Base-by-base conservation (phyloP, 2,113 vertebrate genomes). In the Notechis scutatus region DNA sequence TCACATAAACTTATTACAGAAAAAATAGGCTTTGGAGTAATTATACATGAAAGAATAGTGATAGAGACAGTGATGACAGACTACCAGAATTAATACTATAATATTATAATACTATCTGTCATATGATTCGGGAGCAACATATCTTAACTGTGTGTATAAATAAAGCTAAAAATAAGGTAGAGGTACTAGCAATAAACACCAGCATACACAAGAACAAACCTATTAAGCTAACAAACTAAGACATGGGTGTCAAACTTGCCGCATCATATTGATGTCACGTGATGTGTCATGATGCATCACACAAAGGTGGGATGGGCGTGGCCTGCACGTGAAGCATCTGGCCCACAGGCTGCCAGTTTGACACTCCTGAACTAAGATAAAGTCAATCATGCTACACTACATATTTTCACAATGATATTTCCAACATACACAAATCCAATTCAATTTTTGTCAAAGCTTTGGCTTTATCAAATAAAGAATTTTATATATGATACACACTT, bases 21-120 rank as follows among this genome's bases (percentile, higher is more conserved):
- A 34, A 59, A 56, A 81, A 89, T 24, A 92, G 47, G 24, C n/a
- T 69, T 69, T 26, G 1, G 8, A 29, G 94, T 93, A 90, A 47
- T 29, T 24, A 1, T 57, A 88, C 18, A 87, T 89, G 8, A 90
- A 52, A 56, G 55, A 42, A 12, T 89, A 23, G 42, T 61, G 23
- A 34, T 45, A 55, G 8, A 50, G 47, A 23, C 21, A 55, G 0
- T 90, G 50, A 55, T 57, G 52, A 45, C 34, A 92, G 59, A 1
- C 11, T 11, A 92, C 24, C 23, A 85, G n/a, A 89, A 50, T 42
- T 81, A 81, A 20, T 42, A 81, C n/a, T 74, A 14, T 74, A 34
- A 34, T 74, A 81, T 14, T 74, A 14, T 74, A 34, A 34, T 74
- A 15, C 34, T 42, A 81, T 81, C 39, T 81, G 34, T 42, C 18